These are phyloP conservation scores for Pseudococcus longispinus DNA, from an alignment of 2,888 invertebrate species.

Conservation along the genomic window DNA sequence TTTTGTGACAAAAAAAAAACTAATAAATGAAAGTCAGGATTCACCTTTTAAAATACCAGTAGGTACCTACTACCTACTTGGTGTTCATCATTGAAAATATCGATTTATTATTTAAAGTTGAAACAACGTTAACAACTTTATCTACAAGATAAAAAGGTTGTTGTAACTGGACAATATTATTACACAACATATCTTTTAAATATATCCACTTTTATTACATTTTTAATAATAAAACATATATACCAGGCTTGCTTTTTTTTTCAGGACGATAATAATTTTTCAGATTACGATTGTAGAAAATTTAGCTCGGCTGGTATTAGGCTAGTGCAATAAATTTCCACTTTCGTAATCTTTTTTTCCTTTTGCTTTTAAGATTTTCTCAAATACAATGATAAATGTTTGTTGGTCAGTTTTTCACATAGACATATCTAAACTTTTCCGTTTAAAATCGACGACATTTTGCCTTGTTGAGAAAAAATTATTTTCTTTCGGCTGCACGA, in stretches of 20 bases:
- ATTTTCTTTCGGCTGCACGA: neutral
- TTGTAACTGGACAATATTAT: neutral
- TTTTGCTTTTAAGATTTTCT: conserved; percentile 37
- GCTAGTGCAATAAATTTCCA: conserved; percentile 44
- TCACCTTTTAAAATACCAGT: too few species aligned
- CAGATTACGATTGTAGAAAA: conserved; percentile 49
- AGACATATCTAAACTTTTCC: conserved; percentile 48
- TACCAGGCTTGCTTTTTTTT: neutral
- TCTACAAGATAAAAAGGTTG: too few species aligned
- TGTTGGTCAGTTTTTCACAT: conserved; percentile 41
- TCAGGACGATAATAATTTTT: conserved; percentile 33
- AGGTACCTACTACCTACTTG: too few species aligned
- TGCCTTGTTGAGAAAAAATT: neutral
- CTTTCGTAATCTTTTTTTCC: conserved; percentile 47
- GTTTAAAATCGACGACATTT: conserved; percentile 42
- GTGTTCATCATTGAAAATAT: too few species aligned
- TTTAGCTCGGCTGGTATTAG: conserved; percentile 42
- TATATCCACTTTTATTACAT: neutral
- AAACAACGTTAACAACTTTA: too few species aligned
- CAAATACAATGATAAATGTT: conserved; percentile 48
- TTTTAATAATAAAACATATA: conserved; percentile 30
- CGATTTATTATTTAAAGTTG: too few species aligned
- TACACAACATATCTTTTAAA: neutral
- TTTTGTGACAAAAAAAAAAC: too few species aligned
- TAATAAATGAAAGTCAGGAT: too few species aligned